Conservation (phyloP, 2,888 invertebrate genomes). For the Micoletzkya japonica region DNA sequence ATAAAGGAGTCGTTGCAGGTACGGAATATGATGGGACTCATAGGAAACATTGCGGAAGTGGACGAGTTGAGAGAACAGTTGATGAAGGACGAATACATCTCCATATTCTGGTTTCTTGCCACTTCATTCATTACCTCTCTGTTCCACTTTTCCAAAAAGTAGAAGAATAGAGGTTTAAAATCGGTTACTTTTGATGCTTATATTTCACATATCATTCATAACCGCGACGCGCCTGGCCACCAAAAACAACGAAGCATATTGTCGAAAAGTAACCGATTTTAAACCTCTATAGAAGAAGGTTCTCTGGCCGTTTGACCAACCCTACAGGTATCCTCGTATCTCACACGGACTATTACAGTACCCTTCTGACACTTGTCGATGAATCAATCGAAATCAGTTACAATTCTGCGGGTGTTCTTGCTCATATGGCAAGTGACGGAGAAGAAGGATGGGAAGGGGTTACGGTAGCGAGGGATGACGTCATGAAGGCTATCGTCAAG, state of each 20-base stretch:
- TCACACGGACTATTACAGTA: constrained; percentile 68
- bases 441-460: constrained; percentile 75
- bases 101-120: constrained; percentile 73
- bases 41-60: constrained; percentile 94
- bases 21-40: constrained; percentile 92
- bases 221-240: too few relatives aligned
- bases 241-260: too few relatives aligned
- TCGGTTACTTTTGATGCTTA: too few relatives aligned
- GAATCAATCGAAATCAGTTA: constrained; percentile 87
- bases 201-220: too few relatives aligned
- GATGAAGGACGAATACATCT: constrained; percentile 82
- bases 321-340: background rate
- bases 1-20: constrained; percentile 73
- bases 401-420: constrained; percentile 75
- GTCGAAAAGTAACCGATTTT: too few relatives aligned
- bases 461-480: constrained; percentile 38
- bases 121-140: too few relatives aligned
- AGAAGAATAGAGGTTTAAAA: too few relatives aligned
- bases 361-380: constrained; percentile 80
- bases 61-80: constrained; percentile 78
- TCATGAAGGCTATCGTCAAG: constrained; percentile 53
- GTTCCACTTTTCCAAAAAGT: too few relatives aligned
- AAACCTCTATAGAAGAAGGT: too few relatives aligned
- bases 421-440: constrained; percentile 92
- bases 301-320: background rate